phyloP scores from a whole-genome alignment of 2,113 vertebrate species.

The Phycodurus eques region DNA sequence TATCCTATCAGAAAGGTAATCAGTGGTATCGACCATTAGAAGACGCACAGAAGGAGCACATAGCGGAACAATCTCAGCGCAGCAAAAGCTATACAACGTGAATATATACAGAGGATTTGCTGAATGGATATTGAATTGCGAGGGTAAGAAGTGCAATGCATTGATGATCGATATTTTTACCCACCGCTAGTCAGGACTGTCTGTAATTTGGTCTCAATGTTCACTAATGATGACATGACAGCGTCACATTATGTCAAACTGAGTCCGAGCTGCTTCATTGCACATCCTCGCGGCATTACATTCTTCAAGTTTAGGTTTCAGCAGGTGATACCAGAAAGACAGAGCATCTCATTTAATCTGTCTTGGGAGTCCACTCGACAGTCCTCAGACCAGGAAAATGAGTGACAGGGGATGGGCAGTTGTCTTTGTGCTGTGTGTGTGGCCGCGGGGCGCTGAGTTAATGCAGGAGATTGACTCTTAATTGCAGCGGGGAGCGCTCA shows the following conservation, averaged over 20 bases:
- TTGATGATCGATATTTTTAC: not conserved
- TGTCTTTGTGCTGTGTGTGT: conserved; percentile 74
- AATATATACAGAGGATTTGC: too few species aligned
- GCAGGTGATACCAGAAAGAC: conserved; percentile 63
- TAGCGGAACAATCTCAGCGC: too few species aligned
- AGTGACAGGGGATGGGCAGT: conserved; percentile 68
- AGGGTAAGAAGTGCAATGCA: too few species aligned
- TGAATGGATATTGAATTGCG: too few species aligned
- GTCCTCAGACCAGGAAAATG: conserved; percentile 58
- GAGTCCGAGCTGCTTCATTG: conserved; percentile 32
- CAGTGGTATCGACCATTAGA: too few species aligned
- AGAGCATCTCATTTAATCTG: conserved; percentile 64
- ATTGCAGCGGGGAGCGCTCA: conserved; percentile 73
- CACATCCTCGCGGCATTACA: conserved; percentile 49
- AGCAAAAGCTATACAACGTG: too few species aligned
- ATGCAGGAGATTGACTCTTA: conserved; percentile 75
- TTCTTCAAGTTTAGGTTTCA: conserved; percentile 67
- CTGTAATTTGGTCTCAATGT: not conserved
- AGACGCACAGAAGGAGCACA: too few species aligned
- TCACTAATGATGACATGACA: conserved; percentile 10
- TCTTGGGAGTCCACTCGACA: conserved; percentile 49
- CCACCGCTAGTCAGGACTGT: not conserved
- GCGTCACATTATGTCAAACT: conserved; percentile 35
- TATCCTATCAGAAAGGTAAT: too few species aligned
- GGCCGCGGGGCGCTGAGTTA: conserved; percentile 66